Conservation (phyloP, 2,797 vertebrate species). For the Arctocebus calabarensis region DNA sequence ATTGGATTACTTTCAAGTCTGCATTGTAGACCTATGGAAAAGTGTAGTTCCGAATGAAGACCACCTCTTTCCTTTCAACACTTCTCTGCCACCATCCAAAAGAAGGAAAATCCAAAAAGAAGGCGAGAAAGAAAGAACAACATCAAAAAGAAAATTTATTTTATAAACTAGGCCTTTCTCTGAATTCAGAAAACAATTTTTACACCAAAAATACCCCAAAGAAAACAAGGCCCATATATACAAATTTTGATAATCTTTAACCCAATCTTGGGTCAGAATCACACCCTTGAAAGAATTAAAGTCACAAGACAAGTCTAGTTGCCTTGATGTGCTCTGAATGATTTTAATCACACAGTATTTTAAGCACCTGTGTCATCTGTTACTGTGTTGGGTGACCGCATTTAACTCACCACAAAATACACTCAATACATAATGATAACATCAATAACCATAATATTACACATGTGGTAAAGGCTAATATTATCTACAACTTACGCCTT, state of each 20-base stretch:
- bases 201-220: neutral
- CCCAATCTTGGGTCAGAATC: neutral
- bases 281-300: constrained; percentile 45
- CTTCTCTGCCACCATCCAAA: neutral
- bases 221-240: constrained; percentile 4
- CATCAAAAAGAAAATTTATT: neutral
- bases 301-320: constrained; percentile 39
- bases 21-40: constrained; percentile 6
- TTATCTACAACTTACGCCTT: neutral
- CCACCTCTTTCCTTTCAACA: neutral
- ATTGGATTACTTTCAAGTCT: constrained; percentile 51
- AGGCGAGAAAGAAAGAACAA: neutral
- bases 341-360: constrained; percentile 52
- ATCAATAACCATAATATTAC: neutral
- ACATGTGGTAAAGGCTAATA: neutral
- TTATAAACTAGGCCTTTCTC: constrained; percentile 31
- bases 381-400: neutral
- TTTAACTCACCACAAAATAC: neutral
- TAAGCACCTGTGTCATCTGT: constrained; percentile 21
- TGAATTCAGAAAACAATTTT: constrained; percentile 54
- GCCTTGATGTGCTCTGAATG: constrained; percentile 35
- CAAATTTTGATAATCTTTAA: constrained; percentile 54
- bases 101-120: neutral
- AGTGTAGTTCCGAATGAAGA: neutral
- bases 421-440: neutral